Evolutionary conservation across 1,140 invertebrate species (phyloP), one percentile per base, ranked within the genome.

Genomic region (Capitella teleta): DNA sequence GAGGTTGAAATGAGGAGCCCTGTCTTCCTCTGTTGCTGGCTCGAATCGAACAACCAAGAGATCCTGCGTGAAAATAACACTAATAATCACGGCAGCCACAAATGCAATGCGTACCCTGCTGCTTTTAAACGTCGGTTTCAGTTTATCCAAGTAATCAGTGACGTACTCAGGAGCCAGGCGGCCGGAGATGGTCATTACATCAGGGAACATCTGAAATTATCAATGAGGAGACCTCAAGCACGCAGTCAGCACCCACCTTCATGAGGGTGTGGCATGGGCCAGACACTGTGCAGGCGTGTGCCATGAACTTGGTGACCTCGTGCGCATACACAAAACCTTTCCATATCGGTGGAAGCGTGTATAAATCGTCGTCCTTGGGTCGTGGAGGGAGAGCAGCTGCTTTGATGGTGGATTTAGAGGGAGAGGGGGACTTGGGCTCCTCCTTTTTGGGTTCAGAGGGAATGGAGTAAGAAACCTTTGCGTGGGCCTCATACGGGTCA

Each of bases 81-180:
- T 14, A 28, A 26, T 28, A 12, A 10, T 14, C 10, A 10, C 19
- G 19, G 12, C 38, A 14, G 12, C 10, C 19, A n/a, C 10, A 41
- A 41, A 41, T 12, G 3, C 24, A 21, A 0, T 30, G 25, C 49
- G 16, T 30, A 19, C 49, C 37, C 32, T 50, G 40, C 23, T 44
- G 10, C 28, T 42, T 16, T 30, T 24, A 38, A 28, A 30, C 19
- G 49, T 18, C 14, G 24, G 19, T 19, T 87, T 87, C 73, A 92
- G 87, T 72, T 93, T 91, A 3, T 78, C 79, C 26, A 97, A 82
- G 62, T 96, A 96, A 49, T 93, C 88, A 86, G 87, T 94, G 8
- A 95, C 89, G 32, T 86, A 89, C 4, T 85, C 82, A 3, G 87
- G 87, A 47, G 80, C 80, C 57, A 97, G 94, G 56, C 92, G 78